Evolutionary conservation across 1,140 invertebrate species (phyloP).

Genomic region (Chironomus striatipennis): DNA sequence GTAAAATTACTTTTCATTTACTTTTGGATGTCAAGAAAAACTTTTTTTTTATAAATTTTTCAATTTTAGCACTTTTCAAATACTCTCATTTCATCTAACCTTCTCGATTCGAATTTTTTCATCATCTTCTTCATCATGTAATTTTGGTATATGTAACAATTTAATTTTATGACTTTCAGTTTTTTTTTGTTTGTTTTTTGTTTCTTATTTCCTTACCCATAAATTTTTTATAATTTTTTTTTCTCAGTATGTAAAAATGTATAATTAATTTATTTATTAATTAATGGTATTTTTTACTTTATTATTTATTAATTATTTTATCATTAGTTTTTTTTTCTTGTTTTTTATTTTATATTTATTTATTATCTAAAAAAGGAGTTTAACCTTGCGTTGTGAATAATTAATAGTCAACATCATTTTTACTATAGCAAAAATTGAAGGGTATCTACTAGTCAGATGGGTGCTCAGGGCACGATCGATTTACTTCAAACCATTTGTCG

Average conservation of each 20-base stretch:
- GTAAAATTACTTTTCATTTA: no score
- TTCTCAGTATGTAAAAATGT: not conserved
- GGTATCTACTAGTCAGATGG: constrained; percentile 72
- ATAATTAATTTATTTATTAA: constrained; percentile 15
- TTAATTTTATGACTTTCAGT: not conserved
- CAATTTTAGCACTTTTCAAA: no score
- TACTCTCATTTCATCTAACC: no score
- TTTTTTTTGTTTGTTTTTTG: not conserved
- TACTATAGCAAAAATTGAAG: not conserved
- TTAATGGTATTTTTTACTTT: constrained; percentile 9
- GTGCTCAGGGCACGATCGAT: constrained; percentile 93
- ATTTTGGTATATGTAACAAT: constrained; percentile 9
- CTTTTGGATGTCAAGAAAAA: no score
- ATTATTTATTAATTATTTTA: not conserved
- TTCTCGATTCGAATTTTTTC: no score
- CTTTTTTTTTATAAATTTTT: no score
- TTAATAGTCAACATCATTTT: not conserved
- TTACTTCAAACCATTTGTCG: constrained; percentile 85
- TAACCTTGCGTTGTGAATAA: constrained; percentile 12
- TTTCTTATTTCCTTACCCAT: not conserved
- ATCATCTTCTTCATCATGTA: not conserved
- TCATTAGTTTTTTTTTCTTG: no score
- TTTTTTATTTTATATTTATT: no score
- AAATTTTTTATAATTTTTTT: no score
- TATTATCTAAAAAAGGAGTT: constrained; percentile 14